Evolutionary conservation across 2,888 invertebrate species (phyloP), one percentile per base, ranked within the genome.

Genomic region (Kuschelorhynchus macadamiae): DNA sequence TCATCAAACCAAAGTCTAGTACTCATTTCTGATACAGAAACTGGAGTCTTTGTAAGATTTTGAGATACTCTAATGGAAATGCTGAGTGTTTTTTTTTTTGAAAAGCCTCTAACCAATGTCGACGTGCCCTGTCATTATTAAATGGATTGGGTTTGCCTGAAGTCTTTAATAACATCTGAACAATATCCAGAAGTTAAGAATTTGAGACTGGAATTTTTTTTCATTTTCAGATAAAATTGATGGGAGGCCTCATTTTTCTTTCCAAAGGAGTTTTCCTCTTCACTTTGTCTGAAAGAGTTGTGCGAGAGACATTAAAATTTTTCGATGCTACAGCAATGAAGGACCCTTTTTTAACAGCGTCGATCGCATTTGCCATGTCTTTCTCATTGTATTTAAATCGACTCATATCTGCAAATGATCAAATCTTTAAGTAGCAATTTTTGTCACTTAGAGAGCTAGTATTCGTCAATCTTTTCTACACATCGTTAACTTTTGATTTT

Each of bases 1-100:
- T 72, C 73, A 30, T 60, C 32, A 71, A 80, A 80, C 81, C 81
- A 81, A 42, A 62, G 53, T 8, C 68, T 20, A 55, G 81, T 71
- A 14, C 72, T 69, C 42, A 72, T 65, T 73, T 80, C 76, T 16
- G 76, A 77, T 12, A 80, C 76, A 20, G 65, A 71, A 46, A 77
- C 74, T 65, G 77, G 25, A 11, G 36, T 17, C 33, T 53, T 36
- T 12, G 61, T 62, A 11, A 67, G 56, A 49, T 49, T 62, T 56
- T 67, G 56, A 8, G 56, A 53, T 12, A 56, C 46, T 25, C 50
- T 55, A n/a, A 16, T n/a, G n/a, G 21, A 12, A 17, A 18, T 30
- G 47, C 11, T 47, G 46, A 32, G 1, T 46, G 36, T 16, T 59
- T 46, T 20, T 44, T 39, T 20, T 32, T 18, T 12, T 60, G 46